Evolutionary conservation across 2,797 vertebrate species (phyloP).

Genomic region (Alcedo quadribrachys): DNA sequence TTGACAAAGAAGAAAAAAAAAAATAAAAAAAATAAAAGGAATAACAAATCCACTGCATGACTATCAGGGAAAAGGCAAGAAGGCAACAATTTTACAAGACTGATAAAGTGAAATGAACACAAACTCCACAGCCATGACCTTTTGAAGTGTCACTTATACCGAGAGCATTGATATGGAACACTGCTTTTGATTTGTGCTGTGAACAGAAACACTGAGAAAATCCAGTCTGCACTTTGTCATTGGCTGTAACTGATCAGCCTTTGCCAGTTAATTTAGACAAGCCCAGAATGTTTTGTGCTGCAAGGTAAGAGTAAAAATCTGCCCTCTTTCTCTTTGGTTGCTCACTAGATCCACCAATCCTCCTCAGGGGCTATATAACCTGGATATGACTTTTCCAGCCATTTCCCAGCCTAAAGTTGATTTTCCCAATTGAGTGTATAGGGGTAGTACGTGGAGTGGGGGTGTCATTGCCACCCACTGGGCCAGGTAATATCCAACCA

Average conservation of each 20-base stretch:
- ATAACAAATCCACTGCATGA: neutral
- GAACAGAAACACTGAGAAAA: constrained; percentile 39
- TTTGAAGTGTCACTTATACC: constrained; percentile 43
- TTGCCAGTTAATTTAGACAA: constrained; percentile 5
- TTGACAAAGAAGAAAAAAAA: neutral
- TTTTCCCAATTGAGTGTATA: rapidly evolving
- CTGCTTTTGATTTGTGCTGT: constrained; percentile 42
- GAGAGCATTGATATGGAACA: neutral
- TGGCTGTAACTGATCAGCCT: neutral
- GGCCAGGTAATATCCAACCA: neutral
- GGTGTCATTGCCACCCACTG: neutral
- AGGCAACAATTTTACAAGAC: constrained; percentile 17
- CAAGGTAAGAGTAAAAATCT: neutral
- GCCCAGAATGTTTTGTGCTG: neutral
- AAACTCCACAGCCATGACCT: constrained; percentile 44
- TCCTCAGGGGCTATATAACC: neutral
- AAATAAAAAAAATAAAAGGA: neutral
- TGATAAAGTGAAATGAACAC: constrained; percentile 18
- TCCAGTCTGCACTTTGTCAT: constrained; percentile 10
- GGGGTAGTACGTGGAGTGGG: rapidly evolving
- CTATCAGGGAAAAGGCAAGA: neutral
- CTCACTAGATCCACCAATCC: neutral
- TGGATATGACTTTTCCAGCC: neutral
- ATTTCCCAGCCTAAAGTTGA: neutral
- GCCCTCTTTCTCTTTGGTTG: neutral